A percentile compares a stretch with the other conserved stretches of the same genome.
phyloP scores from a whole-genome alignment of 2,113 vertebrate genomes.

The Amphiprion ocellaris region DNA sequence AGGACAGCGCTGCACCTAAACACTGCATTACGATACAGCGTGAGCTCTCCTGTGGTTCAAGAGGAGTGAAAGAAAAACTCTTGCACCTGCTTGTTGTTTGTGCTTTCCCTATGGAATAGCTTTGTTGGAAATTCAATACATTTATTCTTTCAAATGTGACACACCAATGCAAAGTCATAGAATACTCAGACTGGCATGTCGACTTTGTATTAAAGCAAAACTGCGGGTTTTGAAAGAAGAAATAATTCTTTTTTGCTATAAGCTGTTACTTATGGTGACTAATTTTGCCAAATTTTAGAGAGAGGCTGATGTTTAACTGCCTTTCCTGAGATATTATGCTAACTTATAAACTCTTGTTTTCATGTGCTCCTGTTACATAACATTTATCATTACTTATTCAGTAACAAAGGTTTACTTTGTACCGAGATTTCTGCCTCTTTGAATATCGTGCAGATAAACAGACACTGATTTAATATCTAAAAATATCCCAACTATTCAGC shows the following conservation, averaged over 20 bases:
- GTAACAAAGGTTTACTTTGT: neutral
- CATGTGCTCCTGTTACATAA: neutral
- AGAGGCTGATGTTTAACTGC: no score
- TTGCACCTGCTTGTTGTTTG: neutral
- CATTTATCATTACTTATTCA: neutral
- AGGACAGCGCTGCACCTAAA: neutral
- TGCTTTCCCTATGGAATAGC: neutral
- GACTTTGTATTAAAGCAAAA: neutral
- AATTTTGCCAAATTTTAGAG: neutral
- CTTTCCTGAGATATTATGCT: neutral
- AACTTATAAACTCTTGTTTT: neutral
- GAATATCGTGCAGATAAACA: neutral
- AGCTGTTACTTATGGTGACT: no score
- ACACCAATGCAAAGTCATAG: no score
- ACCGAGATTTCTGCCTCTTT: neutral
- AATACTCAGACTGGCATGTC: no score
- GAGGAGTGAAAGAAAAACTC: neutral
- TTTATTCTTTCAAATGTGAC: no score
- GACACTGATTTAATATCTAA: neutral
- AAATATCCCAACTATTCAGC: neutral
- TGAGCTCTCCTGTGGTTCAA: neutral
- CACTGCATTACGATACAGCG: constrained; percentile 1
- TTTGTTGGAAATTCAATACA: neutral
- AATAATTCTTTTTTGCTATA: no score
- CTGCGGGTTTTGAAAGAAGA: no score